A percentile compares a stretch with the other conserved stretches of the same genome.
Conservation (phyloP, 2,797 vertebrate species). For the Lacerta viridis region DNA sequence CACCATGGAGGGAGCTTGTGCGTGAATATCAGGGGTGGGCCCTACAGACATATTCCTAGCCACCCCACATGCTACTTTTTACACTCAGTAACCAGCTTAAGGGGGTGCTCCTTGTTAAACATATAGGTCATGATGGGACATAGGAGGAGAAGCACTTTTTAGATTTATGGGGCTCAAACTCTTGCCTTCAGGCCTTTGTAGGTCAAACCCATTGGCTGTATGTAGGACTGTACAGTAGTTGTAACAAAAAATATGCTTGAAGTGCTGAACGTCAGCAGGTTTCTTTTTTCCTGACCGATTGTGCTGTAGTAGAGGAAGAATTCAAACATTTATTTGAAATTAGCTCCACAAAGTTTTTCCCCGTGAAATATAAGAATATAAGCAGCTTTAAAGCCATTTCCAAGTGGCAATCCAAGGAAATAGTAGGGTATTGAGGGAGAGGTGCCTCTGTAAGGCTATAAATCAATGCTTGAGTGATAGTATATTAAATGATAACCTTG, state of each 20-base stretch:
- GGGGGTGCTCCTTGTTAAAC: no score
- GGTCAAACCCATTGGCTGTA: slow-evolving; percentile 52
- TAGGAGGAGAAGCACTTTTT: not conserved
- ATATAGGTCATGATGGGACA: not conserved
- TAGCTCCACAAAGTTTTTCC: slow-evolving; percentile 7
- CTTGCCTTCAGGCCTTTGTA: slow-evolving; percentile 53
- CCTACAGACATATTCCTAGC: not conserved
- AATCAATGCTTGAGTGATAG: slow-evolving; percentile 76
- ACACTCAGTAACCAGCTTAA: not conserved
- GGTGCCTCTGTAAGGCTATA: slow-evolving; percentile 62
- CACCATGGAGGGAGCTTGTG: not conserved
- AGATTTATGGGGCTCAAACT: not conserved
- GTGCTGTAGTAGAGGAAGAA: not conserved
- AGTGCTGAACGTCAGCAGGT: not conserved
- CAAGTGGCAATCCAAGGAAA: slow-evolving; percentile 56
- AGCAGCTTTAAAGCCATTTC: slow-evolving; percentile 47
- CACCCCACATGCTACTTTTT: not conserved
- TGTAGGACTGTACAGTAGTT: slow-evolving; percentile 43
- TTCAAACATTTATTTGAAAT: slow-evolving; percentile 30
- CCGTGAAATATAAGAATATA: slow-evolving; percentile 42
- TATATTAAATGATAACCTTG: slow-evolving; percentile 82
- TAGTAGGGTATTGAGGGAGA: slow-evolving; percentile 36
- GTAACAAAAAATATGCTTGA: not conserved
- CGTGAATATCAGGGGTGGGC: not conserved
- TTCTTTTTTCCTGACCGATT: not conserved